phyloP scores from a whole-genome alignment of 2,113 vertebrate species.

The Heptranchias perlo region DNA sequence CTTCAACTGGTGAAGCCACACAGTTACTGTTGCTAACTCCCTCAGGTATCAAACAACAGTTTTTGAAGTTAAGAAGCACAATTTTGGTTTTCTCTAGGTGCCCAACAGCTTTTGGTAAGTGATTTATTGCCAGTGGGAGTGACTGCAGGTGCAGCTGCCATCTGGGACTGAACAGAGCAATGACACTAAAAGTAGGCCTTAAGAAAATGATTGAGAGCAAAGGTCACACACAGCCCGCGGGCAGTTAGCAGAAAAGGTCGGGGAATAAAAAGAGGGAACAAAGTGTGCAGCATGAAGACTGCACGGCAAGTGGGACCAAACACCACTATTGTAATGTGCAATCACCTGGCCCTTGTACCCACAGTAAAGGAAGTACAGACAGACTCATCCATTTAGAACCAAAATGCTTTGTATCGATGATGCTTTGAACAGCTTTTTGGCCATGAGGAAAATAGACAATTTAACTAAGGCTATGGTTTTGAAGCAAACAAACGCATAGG shows the following conservation, averaged over 20 bases:
- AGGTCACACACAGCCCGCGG: neutral
- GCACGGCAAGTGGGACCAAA: neutral
- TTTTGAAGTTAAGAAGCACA: neutral
- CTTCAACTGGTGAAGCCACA: neutral
- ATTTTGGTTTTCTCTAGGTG: neutral
- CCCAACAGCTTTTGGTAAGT: neutral
- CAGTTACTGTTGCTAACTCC: neutral
- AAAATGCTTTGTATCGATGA: neutral
- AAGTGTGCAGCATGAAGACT: neutral
- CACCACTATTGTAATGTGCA: neutral
- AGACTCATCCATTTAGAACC: neutral
- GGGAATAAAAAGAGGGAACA: neutral
- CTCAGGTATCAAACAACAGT: neutral
- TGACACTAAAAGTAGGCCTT: neutral
- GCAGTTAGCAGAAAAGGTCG: neutral
- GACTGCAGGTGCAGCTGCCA: neutral
- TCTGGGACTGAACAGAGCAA: neutral
- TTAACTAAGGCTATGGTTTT: neutral
- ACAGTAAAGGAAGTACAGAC: neutral
- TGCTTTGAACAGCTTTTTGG: neutral
- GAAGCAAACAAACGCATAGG: neutral
- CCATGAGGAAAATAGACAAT: neutral
- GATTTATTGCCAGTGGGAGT: constrained; percentile 5
- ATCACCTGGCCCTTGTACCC: neutral
- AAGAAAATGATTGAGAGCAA: neutral